Evolutionary conservation across 2,113 vertebrate genomes (phyloP).

Genomic region (Xyliphius kryptos): DNA sequence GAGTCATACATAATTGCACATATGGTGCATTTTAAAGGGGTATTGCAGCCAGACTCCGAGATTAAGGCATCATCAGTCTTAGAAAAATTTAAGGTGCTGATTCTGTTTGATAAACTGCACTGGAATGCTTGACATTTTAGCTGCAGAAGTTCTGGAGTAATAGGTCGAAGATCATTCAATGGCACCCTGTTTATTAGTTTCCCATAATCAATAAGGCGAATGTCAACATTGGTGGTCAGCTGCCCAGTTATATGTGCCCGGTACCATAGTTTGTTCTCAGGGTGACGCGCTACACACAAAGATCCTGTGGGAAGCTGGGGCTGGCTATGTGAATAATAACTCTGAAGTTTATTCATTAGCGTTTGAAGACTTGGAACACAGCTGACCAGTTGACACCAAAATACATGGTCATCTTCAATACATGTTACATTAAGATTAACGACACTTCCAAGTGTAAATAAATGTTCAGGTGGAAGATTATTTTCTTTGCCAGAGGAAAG

Average conservation of each 20-base stretch:
- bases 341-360: conserved; percentile 67
- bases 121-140: conserved; percentile 70
- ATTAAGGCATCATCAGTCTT: conserved; percentile 61
- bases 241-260: conserved; percentile 56
- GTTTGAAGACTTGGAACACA: conserved; percentile 45
- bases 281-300: conserved; percentile 65
- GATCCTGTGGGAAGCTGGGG: conserved; percentile 43
- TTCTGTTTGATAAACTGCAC: conserved; percentile 74
- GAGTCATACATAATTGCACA: conserved; percentile 64
- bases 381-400: conserved; percentile 71
- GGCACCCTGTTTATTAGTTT: conserved; percentile 54
- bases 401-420: conserved; percentile 61
- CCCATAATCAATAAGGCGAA: conserved; percentile 70
- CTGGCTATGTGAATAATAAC: conserved; percentile 52
- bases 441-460: conserved; percentile 64
- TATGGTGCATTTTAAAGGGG: conserved; percentile 67
- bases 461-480: conserved; percentile 11
- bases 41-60: conserved; percentile 55
- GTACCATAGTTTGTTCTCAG: conserved; percentile 62
- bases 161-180: conserved; percentile 54
- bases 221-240: conserved; percentile 51
- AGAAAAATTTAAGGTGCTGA: conserved; percentile 53
- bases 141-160: conserved; percentile 54
- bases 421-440: conserved; percentile 62
- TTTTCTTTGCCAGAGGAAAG: too few species aligned